Evolutionary conservation across 2,888 invertebrate genomes (phyloP).

Genomic region (Saturnia pavonia): DNA sequence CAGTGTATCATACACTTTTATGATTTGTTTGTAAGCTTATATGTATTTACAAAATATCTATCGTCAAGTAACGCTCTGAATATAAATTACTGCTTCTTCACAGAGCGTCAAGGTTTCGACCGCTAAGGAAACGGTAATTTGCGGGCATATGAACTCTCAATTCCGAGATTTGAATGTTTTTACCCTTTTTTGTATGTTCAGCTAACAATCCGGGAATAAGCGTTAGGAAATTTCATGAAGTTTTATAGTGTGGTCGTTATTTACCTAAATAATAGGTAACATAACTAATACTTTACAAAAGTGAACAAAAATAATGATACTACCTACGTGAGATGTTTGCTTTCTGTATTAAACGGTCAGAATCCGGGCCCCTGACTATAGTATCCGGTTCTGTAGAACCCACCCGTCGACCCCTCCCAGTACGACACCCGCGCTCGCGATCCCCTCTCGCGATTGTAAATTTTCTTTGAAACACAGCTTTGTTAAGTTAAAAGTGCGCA

Average conservation of each 20-base stretch:
- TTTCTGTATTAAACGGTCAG: constrained; percentile 32
- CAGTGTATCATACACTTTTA: neutral
- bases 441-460: constrained; percentile 24
- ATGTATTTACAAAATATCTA: neutral
- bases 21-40: neutral
- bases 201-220: neutral
- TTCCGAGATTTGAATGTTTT: neutral
- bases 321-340: constrained; percentile 18
- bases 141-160: neutral
- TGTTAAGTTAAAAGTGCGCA: neutral
- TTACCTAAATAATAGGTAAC: neutral
- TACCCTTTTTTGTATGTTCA: neutral
- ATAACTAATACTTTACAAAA: neutral
- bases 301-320: neutral
- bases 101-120: neutral
- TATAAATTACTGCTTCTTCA: neutral
- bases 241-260: neutral
- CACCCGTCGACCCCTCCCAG: constrained; percentile 5
- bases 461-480: constrained; percentile 10
- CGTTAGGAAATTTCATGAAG: neutral
- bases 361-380: constrained; percentile 33
- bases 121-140: neutral
- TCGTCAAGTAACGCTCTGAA: neutral
- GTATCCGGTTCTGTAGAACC: constrained; percentile 37
- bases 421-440: neutral